Evolutionary conservation across 2,113 vertebrate genomes (phyloP).

Genomic region (Barbus barbus): DNA sequence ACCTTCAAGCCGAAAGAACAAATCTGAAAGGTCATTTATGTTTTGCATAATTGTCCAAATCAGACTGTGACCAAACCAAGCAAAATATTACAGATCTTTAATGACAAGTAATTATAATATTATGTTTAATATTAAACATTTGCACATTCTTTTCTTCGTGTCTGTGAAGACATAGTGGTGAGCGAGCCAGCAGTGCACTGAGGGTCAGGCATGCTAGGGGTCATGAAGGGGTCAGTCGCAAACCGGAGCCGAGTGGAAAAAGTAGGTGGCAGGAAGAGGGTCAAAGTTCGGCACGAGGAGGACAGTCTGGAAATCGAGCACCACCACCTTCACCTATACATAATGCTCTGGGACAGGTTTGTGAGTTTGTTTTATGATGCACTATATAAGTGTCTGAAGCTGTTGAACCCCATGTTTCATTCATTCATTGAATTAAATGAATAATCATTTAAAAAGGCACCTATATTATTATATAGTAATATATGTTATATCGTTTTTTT

Average conservation of each 20-base stretch:
- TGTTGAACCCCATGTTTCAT: neutral
- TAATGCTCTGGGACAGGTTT: conserved; percentile 74
- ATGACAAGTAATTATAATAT: neutral
- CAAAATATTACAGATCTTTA: too few species aligned
- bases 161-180: conserved; percentile 14
- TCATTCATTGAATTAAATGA: neutral
- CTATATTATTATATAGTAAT: neutral
- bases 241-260: conserved; percentile 22
- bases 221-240: conserved; percentile 45
- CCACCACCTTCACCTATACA: conserved; percentile 69
- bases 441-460: neutral
- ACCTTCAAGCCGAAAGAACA: too few species aligned
- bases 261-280: conserved; percentile 40
- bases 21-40: too few species aligned
- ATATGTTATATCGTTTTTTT: neutral
- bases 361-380: conserved; percentile 7
- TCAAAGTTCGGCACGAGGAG: conserved; percentile 32
- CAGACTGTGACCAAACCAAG: too few species aligned
- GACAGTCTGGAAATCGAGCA: conserved; percentile 32
- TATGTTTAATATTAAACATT: neutral
- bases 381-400: neutral
- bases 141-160: neutral
- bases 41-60: too few species aligned
- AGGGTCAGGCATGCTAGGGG: conserved; percentile 37
- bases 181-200: conserved; percentile 26